Conservation (phyloP, 2,797 vertebrate species). For the Podarcis lilfordi region DNA sequence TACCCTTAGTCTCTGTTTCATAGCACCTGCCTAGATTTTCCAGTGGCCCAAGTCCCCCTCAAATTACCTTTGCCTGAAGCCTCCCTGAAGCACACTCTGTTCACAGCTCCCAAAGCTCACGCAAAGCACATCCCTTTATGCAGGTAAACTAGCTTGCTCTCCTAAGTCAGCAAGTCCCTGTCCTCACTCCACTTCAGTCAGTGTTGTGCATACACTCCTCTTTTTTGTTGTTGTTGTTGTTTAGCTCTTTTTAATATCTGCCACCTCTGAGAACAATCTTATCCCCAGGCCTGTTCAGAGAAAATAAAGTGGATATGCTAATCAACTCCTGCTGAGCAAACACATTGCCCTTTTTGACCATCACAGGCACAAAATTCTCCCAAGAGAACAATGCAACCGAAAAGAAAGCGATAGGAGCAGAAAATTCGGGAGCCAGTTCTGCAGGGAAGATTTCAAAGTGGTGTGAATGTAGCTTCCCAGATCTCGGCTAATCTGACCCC, state of each 20-base stretch:
- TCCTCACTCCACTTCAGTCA: accelerated
- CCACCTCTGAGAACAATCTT: not conserved
- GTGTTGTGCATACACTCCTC: not conserved
- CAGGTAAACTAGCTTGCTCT: not conserved
- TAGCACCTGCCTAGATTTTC: not conserved
- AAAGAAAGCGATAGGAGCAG: not conserved
- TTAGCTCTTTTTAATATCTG: not conserved
- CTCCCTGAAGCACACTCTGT: not conserved
- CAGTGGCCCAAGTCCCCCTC: not conserved
- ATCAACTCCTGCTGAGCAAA: not conserved
- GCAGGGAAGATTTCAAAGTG: not conserved
- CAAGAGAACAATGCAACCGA: not conserved
- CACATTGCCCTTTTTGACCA: slow-evolving; percentile 1
- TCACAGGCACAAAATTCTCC: not conserved
- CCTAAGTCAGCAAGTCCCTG: slow-evolving; percentile 12
- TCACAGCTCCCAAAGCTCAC: accelerated
- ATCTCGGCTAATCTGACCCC: not conserved
- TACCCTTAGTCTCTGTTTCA: not conserved
- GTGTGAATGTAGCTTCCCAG: not conserved
- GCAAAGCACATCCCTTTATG: accelerated
- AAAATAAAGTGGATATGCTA: not conserved
- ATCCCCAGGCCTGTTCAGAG: not conserved
- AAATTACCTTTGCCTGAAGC: not conserved
- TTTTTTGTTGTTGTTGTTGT: too few species aligned
- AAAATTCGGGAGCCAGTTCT: not conserved